These are phyloP conservation scores for Ferdinandea cuprea DNA, from an alignment of 2,888 invertebrate species.

Conservation along the genomic window DNA sequence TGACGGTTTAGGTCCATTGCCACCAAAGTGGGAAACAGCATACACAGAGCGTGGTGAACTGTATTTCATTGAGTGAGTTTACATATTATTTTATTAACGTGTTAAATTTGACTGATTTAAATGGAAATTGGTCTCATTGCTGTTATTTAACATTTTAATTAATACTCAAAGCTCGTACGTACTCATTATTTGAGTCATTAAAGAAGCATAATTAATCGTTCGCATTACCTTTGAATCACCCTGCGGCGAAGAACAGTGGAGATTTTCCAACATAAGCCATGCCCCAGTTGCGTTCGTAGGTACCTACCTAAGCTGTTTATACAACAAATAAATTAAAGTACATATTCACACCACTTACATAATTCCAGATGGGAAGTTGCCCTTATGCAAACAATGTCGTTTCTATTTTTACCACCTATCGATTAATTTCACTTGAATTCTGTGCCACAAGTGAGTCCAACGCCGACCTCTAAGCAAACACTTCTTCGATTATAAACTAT, in stretches of 20 bases:
- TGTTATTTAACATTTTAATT: no score
- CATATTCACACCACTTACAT: background rate
- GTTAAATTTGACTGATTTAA: background rate
- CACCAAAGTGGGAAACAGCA: slow-evolving; percentile 98
- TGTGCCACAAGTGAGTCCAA: background rate
- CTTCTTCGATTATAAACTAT: background rate
- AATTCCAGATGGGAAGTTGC: background rate
- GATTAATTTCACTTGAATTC: slow-evolving; percentile 1
- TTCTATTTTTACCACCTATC: background rate
- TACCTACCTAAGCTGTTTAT: background rate
- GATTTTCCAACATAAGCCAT: background rate
- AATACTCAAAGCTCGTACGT: no score
- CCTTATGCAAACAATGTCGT: background rate
- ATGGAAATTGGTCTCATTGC: no score
- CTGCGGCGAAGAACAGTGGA: background rate
- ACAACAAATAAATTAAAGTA: background rate
- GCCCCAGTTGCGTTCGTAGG: background rate
- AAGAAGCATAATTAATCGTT: no score
- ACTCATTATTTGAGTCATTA: no score
- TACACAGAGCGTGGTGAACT: slow-evolving; percentile 98
- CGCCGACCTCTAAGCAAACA: background rate
- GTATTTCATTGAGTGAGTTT: slow-evolving; percentile 97
- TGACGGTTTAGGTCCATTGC: slow-evolving; percentile 94
- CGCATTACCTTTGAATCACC: background rate
- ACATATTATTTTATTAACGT: slow-evolving; percentile 8